These are phyloP conservation scores for Okamejei kenojei DNA, from an alignment of 2,797 vertebrate genomes.

Conservation along the genomic window DNA sequence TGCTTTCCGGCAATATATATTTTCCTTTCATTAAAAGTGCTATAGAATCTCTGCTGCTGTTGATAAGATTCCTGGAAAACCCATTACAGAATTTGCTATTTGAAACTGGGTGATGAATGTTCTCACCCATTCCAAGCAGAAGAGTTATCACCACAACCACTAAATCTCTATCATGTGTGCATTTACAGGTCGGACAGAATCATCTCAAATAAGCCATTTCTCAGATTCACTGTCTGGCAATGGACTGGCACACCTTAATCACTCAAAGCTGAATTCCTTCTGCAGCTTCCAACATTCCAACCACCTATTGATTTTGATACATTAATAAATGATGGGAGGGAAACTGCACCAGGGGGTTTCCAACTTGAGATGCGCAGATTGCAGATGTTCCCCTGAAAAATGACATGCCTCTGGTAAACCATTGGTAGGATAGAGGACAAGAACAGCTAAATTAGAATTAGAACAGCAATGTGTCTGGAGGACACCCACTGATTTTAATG, in stretches of 20 bases:
- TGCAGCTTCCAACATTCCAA: not conserved
- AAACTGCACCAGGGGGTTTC: not conserved
- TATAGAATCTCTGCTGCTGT: not conserved
- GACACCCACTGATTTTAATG: not conserved
- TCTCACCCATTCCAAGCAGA: not conserved
- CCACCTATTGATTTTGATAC: slow-evolving; percentile 14
- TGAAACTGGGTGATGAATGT: not conserved
- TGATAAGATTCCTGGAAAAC: not conserved
- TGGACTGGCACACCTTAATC: not conserved
- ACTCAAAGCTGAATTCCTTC: not conserved
- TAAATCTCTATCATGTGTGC: not conserved
- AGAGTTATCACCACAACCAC: not conserved
- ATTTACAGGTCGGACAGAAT: not conserved
- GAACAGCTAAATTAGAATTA: not conserved
- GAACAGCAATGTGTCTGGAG: not conserved
- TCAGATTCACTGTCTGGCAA: not conserved
- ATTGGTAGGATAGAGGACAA: not conserved
- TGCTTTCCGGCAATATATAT: not conserved
- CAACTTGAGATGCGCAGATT: not conserved
- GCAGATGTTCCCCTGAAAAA: not conserved
- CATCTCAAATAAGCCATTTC: not conserved
- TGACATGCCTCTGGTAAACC: not conserved
- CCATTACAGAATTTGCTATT: not conserved
- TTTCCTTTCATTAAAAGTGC: not conserved
- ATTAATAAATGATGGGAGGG: slow-evolving; percentile 16